Evolutionary conservation across 2,113 vertebrate genomes (phyloP).

Genomic region (Myotis yumanensis): DNA sequence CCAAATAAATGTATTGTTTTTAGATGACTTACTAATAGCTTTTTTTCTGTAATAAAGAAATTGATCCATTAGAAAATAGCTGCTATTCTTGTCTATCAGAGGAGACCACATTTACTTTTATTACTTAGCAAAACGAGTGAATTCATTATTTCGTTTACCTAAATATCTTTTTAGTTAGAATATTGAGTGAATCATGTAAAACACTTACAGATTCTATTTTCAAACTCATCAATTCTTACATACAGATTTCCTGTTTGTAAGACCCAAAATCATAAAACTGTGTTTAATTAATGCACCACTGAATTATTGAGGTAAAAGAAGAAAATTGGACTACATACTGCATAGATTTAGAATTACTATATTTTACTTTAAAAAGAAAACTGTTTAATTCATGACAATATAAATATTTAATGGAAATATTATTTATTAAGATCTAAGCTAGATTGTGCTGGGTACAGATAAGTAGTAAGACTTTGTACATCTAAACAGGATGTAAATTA

Average conservation of each 20-base stretch:
- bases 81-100: neutral
- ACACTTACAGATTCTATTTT: neutral
- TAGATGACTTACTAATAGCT: neutral
- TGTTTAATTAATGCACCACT: neutral
- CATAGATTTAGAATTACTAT: neutral
- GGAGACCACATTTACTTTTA: neutral
- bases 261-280: neutral
- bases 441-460: neutral
- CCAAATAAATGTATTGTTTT: neutral
- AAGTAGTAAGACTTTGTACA: neutral
- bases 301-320: neutral
- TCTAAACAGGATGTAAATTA: neutral
- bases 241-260: neutral
- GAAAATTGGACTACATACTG: fast-evolving
- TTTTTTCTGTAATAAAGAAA: neutral
- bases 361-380: neutral
- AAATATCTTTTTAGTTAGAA: neutral
- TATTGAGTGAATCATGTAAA: neutral
- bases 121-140: neutral
- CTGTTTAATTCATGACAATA: neutral
- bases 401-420: neutral
- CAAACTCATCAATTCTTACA: neutral
- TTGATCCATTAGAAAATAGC: neutral
- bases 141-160: neutral
- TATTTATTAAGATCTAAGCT: neutral